Evolutionary conservation across 2,113 vertebrate species (phyloP).

Genomic region (Clarias magur): DNA sequence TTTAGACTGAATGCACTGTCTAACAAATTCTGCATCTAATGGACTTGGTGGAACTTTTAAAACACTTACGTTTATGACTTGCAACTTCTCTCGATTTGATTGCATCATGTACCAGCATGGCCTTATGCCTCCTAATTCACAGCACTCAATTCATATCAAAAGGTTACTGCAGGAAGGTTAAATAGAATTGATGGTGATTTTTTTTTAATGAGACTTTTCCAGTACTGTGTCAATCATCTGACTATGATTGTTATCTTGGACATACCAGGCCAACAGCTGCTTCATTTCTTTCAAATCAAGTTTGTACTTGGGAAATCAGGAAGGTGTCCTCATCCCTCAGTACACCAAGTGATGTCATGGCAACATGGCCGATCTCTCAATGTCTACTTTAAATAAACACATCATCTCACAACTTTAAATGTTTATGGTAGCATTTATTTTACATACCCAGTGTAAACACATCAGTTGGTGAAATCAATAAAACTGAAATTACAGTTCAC

Average conservation of each 20-base stretch:
- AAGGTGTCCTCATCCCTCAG: background rate
- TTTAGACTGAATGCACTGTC: background rate
- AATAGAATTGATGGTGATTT: background rate
- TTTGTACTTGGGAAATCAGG: background rate
- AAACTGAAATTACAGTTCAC: background rate
- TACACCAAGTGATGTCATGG: background rate
- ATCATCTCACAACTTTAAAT: background rate
- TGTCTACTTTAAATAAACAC: background rate
- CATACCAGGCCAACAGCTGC: background rate
- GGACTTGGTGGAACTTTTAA: background rate
- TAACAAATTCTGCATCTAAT: background rate
- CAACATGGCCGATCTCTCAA: background rate
- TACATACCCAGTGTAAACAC: too few relatives aligned
- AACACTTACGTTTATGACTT: slow-evolving; percentile 1
- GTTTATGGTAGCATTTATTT: too few relatives aligned
- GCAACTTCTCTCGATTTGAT: background rate
- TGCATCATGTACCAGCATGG: background rate
- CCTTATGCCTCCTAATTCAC: background rate
- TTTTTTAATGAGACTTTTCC: background rate
- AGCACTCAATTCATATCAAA: background rate
- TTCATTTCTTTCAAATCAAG: background rate
- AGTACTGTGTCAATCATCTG: background rate
- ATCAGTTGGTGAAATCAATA: too few relatives aligned
- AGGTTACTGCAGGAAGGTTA: background rate
- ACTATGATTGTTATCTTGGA: background rate